Conservation (phyloP, 2,797 vertebrate genomes). For the Argentina silus region DNA sequence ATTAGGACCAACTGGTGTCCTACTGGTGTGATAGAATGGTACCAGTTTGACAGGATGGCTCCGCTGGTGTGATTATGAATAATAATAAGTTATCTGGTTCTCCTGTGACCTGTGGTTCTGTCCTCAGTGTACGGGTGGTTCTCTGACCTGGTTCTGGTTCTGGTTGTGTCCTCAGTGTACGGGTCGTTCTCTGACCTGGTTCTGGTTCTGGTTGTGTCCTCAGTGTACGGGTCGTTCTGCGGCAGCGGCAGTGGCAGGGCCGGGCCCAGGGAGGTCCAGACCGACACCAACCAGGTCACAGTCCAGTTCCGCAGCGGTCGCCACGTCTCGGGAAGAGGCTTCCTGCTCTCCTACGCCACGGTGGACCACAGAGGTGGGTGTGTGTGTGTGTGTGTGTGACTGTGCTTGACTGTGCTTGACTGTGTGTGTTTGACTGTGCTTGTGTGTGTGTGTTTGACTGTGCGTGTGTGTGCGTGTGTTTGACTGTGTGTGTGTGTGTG, state of each 20-base stretch:
- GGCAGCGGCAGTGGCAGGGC: slow-evolving; percentile 68
- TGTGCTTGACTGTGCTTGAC: neutral
- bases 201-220: slow-evolving; percentile 44
- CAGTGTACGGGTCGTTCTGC: slow-evolving; percentile 80
- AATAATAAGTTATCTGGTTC: no score
- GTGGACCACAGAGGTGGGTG: slow-evolving; percentile 82
- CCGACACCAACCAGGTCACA: slow-evolving; percentile 79
- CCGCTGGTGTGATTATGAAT: no score
- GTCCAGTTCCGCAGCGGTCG: slow-evolving; percentile 81
- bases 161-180: no score
- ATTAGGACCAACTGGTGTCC: no score
- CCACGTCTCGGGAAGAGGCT: slow-evolving; percentile 84
- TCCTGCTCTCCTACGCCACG: slow-evolving; percentile 83
- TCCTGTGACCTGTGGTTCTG: no score
- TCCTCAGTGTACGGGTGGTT: no score
- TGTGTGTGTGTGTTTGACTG: slow-evolving; percentile 59
- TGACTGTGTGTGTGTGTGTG: neutral
- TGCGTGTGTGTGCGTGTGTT: neutral
- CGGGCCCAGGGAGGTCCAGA: slow-evolving; percentile 69
- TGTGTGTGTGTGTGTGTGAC: slow-evolving; percentile 62
- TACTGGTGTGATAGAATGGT: no score
- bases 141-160: no score
- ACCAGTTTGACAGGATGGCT: no score
- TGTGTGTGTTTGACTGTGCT: neutral
- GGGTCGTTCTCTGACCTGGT: no score